phyloP scores from a whole-genome alignment of 2,797 vertebrate species.

The Pseudochirops cupreus region DNA sequence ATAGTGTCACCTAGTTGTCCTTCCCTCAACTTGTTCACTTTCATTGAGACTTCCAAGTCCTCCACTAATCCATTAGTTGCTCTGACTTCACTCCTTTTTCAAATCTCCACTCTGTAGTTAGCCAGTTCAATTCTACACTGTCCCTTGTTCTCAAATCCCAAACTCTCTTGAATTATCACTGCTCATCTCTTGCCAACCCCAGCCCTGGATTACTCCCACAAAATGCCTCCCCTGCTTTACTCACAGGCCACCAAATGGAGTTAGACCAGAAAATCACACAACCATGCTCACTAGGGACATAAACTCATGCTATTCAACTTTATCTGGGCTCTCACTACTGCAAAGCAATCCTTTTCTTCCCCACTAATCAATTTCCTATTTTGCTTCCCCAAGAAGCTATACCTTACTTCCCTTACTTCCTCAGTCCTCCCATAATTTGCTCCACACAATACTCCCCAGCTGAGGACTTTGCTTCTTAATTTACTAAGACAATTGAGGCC shows the following conservation, averaged over 20 bases:
- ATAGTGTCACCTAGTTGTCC: neutral
- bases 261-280: neutral
- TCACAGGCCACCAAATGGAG: neutral
- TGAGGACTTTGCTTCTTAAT: neutral
- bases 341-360: neutral
- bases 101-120: neutral
- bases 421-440: neutral
- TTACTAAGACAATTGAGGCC: neutral
- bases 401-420: neutral
- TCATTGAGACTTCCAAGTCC: neutral
- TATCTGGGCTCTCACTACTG: neutral
- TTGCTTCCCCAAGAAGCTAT: neutral
- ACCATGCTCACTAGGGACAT: neutral
- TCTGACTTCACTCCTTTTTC: neutral
- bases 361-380: neutral
- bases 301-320: neutral
- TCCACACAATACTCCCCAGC: neutral
- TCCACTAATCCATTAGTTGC: neutral
- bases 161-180: neutral
- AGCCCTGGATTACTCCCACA: neutral
- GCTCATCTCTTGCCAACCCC: neutral
- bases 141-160: neutral
- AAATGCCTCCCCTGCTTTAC: neutral
- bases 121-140: neutral
- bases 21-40: neutral